phyloP scores from a whole-genome alignment of 2,797 vertebrate genomes.

The Clamator glandarius region DNA sequence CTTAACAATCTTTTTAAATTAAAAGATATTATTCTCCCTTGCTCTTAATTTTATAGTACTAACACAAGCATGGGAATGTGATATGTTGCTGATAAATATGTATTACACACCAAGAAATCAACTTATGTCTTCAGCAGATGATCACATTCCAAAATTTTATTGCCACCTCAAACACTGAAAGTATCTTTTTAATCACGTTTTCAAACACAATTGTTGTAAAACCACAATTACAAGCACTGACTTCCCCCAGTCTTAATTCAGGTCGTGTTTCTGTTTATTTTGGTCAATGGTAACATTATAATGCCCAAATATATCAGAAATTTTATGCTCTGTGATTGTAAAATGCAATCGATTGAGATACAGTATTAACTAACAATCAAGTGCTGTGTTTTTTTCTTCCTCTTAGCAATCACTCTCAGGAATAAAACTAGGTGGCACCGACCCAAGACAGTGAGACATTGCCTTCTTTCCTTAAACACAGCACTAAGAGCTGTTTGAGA shows the following conservation, averaged over 20 bases:
- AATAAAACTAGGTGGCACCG: not conserved
- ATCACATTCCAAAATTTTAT: not conserved
- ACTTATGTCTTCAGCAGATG: not conserved
- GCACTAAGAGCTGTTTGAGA: not conserved
- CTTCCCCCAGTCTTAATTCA: not conserved
- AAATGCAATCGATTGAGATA: not conserved
- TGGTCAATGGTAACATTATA: not conserved
- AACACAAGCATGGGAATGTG: accelerated
- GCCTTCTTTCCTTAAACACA: not conserved
- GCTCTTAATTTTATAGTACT: not conserved
- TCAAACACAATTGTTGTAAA: not conserved
- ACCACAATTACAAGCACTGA: not conserved
- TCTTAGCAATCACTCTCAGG: not conserved
- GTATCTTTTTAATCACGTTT: not conserved
- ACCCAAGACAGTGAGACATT: not conserved
- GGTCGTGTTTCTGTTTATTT: not conserved
- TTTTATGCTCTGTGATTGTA: not conserved
- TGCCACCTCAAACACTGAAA: not conserved
- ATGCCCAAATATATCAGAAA: not conserved
- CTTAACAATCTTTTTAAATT: not conserved
- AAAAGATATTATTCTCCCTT: not conserved
- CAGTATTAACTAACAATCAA: not conserved
- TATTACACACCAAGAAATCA: not conserved
- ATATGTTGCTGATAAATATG: not conserved
- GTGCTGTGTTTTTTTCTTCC: not conserved